phyloP scores from a whole-genome alignment of 2,888 invertebrate genomes.

The Trichopoda pennipes region DNA sequence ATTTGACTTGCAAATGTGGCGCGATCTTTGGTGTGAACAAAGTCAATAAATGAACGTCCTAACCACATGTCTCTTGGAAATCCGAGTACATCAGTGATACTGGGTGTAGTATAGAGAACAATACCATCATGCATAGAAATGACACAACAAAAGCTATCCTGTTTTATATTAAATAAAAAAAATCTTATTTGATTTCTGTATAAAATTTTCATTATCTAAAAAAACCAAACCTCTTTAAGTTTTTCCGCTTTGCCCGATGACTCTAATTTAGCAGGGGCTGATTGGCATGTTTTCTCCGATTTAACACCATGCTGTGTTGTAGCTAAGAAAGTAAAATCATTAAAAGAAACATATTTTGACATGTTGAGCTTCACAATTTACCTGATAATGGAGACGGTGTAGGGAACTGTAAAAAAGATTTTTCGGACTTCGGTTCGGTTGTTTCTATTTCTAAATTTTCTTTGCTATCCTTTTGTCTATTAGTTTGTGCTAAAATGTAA shows the following conservation, averaged over 20 bases:
- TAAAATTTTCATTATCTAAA: background rate
- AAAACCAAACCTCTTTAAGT: conserved; percentile 72
- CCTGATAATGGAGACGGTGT: conserved; percentile 73
- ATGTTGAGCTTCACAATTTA: conserved; percentile 52
- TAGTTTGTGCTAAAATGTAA: conserved; percentile 67
- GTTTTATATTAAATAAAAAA: conserved; percentile 17
- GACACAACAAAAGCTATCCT: conserved; percentile 90
- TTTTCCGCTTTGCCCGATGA: conserved; percentile 71
- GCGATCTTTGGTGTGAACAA: conserved; percentile 89
- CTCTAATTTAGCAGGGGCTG: conserved; percentile 73
- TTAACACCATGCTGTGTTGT: conserved; percentile 71
- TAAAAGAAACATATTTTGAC: no score
- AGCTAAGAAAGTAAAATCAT: conserved; percentile 62
- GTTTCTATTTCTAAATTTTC: conserved; percentile 72
- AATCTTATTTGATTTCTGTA: background rate
- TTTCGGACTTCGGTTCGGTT: conserved; percentile 74
- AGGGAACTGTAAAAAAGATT: conserved; percentile 71
- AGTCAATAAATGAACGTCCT: conserved; percentile 92
- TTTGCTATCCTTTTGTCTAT: conserved; percentile 72
- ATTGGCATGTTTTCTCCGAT: conserved; percentile 74
- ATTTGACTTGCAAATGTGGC: conserved; percentile 90
- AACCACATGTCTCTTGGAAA: conserved; percentile 92
- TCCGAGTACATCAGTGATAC: conserved; percentile 86
- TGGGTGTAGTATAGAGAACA: conserved; percentile 88
- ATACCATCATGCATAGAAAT: conserved; percentile 92